Evolutionary conservation across 2,888 invertebrate species (phyloP).

Genomic region (Drosophila prostipennis): DNA sequence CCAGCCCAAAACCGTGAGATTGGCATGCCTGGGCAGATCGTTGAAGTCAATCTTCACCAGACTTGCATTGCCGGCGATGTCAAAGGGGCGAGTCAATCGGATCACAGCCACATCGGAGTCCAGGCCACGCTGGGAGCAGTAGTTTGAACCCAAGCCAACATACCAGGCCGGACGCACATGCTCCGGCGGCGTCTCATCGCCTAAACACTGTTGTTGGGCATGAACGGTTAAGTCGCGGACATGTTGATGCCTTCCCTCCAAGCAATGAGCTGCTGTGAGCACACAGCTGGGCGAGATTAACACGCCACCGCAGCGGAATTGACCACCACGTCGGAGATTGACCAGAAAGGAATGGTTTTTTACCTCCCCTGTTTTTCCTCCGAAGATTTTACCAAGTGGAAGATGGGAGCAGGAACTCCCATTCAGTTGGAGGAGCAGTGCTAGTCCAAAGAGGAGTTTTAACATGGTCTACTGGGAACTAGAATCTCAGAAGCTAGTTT

Average conservation of each 20-base stretch:
- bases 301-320: slow-evolving; percentile 52
- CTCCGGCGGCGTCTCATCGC: slow-evolving; percentile 1
- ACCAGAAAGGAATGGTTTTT: slow-evolving; percentile 55
- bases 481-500: slow-evolving; percentile 9
- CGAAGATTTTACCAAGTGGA: slow-evolving; percentile 43
- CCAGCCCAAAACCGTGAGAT: slow-evolving; percentile 67
- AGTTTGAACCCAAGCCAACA: slow-evolving; percentile 12
- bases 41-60: slow-evolving; percentile 45
- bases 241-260: slow-evolving; percentile 22
- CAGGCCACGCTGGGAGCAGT: neutral
- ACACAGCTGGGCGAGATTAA: slow-evolving; percentile 62
- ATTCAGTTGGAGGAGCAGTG: slow-evolving; percentile 22
- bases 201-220: slow-evolving; percentile 55
- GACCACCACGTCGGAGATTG: slow-evolving; percentile 35
- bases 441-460: slow-evolving; percentile 7
- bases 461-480: slow-evolving; percentile 16
- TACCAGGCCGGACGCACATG: slow-evolving; percentile 46
- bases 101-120: slow-evolving; percentile 57
- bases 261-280: slow-evolving; percentile 68
- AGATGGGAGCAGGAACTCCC: neutral
- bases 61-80: slow-evolving; percentile 28
- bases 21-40: slow-evolving; percentile 27
- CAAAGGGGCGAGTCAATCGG: slow-evolving; percentile 43
- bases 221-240: slow-evolving; percentile 46
- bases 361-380: slow-evolving; percentile 36